These are phyloP conservation scores for Asarcornis scutulata DNA, from an alignment of 2,113 vertebrate species.

Conservation along the genomic window DNA sequence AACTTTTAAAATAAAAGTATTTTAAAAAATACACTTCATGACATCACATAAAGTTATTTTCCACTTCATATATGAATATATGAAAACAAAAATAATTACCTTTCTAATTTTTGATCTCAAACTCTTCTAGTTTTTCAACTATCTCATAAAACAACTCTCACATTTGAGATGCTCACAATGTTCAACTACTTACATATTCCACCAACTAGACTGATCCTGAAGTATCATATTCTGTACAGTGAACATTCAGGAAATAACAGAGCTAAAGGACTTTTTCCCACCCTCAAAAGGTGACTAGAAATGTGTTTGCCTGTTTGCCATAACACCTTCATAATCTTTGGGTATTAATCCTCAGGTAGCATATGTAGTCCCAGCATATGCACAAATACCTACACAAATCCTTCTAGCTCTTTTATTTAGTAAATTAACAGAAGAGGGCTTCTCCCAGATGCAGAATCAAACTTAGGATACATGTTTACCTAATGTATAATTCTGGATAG, in stretches of 20 bases:
- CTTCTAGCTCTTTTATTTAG: background rate
- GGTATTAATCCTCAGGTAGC: background rate
- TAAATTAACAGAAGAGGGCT: background rate
- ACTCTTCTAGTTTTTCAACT: background rate
- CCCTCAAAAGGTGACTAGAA: background rate
- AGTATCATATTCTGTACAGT: rapidly evolving
- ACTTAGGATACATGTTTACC: background rate
- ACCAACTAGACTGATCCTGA: background rate
- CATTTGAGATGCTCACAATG: background rate
- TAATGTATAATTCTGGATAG: background rate
- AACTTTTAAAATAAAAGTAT: no score
- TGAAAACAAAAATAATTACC: background rate
- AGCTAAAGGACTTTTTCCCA: background rate
- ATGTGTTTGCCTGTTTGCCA: background rate
- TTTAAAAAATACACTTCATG: background rate
- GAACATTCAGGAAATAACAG: background rate
- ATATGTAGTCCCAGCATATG: background rate
- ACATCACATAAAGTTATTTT: background rate
- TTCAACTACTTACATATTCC: background rate
- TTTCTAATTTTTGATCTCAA: background rate
- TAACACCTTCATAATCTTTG: background rate
- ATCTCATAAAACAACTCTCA: background rate
- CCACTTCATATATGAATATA: background rate
- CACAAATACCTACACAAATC: background rate
- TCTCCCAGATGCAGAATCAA: background rate